phyloP scores from a whole-genome alignment of 2,113 vertebrate genomes.

The Poeciliopsis occidentalis region DNA sequence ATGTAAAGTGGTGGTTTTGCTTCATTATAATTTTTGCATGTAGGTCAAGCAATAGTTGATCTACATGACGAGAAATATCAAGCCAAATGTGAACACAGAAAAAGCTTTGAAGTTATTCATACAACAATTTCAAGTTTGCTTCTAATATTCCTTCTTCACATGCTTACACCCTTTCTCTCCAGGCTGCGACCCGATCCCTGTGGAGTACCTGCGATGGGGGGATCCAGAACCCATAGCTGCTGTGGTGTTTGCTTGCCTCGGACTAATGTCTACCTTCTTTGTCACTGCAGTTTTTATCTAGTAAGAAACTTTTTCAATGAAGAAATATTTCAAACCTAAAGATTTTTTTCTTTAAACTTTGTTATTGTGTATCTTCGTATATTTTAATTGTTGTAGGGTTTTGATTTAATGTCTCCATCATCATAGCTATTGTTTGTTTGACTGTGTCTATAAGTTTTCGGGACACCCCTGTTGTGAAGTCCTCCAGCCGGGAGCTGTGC shows the following conservation, averaged over 20 bases:
- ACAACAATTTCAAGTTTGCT: not conserved
- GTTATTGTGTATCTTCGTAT: not conserved
- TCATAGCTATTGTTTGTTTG: not conserved
- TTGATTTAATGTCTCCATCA: not conserved
- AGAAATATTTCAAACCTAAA: not conserved
- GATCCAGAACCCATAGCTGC: slow-evolving; percentile 97
- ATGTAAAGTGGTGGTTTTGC: no score
- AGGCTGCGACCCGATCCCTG: slow-evolving; percentile 95
- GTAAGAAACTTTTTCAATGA: slow-evolving; percentile 60
- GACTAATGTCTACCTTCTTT: slow-evolving; percentile 92
- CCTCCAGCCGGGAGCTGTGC: slow-evolving; percentile 96
- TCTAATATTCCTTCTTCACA: slow-evolving; percentile 1
- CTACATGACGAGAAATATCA: no score
- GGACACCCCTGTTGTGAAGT: slow-evolving; percentile 97
- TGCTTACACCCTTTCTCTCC: slow-evolving; percentile 13
- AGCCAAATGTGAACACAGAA: not conserved
- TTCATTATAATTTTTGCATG: no score
- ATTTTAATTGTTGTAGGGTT: not conserved
- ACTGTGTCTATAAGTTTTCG: slow-evolving; percentile 72
- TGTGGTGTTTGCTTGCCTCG: slow-evolving; percentile 94
- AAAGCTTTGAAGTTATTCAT: not conserved
- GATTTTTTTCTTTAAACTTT: not conserved
- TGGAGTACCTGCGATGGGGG: slow-evolving; percentile 94
- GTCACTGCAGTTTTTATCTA: slow-evolving; percentile 93
- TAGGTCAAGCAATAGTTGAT: not conserved